Evolutionary conservation across 2,888 invertebrate genomes (phyloP).

Genomic region (Athripsodes cinereus): DNA sequence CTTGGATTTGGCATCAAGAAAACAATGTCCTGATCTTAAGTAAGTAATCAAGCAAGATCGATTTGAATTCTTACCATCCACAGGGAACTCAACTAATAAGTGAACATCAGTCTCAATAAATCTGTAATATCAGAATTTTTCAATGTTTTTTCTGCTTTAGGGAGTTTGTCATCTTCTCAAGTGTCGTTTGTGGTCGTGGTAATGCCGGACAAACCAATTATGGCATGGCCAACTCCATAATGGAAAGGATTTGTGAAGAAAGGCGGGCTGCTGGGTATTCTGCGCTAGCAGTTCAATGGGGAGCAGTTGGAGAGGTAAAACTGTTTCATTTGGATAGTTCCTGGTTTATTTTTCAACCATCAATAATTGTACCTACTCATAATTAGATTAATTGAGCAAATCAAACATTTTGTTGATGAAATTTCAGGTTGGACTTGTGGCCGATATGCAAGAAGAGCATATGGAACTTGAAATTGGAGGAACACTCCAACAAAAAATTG

Average conservation of each 20-base stretch:
- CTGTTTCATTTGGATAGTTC: no score
- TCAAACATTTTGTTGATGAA: no score
- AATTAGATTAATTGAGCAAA: no score
- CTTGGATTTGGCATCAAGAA: slow-evolving; percentile 63
- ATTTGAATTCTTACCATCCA: no score
- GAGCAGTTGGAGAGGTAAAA: slow-evolving; percentile 81
- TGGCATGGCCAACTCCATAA: slow-evolving; percentile 83
- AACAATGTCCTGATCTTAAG: slow-evolving; percentile 47
- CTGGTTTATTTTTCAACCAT: no score
- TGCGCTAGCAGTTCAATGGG: slow-evolving; percentile 86
- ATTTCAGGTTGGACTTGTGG: slow-evolving; percentile 65
- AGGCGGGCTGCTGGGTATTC: slow-evolving; percentile 65
- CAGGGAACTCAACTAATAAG: no score
- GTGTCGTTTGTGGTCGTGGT: slow-evolving; percentile 85
- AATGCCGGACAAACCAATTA: slow-evolving; percentile 90
- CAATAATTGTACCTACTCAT: no score
- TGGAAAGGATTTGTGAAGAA: slow-evolving; percentile 81
- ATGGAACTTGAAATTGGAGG: slow-evolving; percentile 68
- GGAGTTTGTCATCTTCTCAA: slow-evolving; percentile 87
- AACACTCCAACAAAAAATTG: slow-evolving; percentile 79
- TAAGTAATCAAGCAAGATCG: slow-evolving; percentile 22
- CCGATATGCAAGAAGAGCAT: slow-evolving; percentile 66
- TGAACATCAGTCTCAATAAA: no score
- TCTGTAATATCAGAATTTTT: no score
- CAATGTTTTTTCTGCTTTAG: no score